These are phyloP conservation scores for Clarias macrocephalus DNA, from an alignment of 2,113 vertebrate species.

Conservation along the genomic window DNA sequence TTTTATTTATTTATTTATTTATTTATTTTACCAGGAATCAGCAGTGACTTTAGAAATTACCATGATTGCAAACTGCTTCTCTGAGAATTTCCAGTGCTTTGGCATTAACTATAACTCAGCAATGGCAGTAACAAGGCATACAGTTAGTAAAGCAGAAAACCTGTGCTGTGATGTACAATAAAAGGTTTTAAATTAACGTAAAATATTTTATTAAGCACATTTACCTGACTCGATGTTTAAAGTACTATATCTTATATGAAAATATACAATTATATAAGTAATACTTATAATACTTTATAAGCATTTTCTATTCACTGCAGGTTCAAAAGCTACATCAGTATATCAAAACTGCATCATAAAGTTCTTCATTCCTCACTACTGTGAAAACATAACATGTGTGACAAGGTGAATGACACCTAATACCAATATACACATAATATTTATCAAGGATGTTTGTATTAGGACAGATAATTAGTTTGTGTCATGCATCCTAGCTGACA, in stretches of 20 bases:
- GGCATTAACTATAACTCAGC: neutral
- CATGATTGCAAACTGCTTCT: neutral
- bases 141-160: neutral
- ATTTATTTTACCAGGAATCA: neutral
- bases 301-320: neutral
- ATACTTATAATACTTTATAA: no score
- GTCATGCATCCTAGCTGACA: neutral
- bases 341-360: neutral
- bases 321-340: neutral
- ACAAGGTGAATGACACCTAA: neutral
- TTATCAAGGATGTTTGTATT: neutral
- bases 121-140: neutral
- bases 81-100: neutral
- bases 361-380: neutral
- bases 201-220: neutral
- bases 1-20: neutral
- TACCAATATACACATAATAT: neutral
- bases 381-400: neutral
- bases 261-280: neutral
- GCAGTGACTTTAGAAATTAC: neutral
- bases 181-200: neutral
- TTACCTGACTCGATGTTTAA: no score
- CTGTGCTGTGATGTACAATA: neutral
- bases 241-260: neutral
- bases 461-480: neutral